Conservation (phyloP, 2,888 invertebrate genomes). For the Cataglyphis rosenhaueri region DNA sequence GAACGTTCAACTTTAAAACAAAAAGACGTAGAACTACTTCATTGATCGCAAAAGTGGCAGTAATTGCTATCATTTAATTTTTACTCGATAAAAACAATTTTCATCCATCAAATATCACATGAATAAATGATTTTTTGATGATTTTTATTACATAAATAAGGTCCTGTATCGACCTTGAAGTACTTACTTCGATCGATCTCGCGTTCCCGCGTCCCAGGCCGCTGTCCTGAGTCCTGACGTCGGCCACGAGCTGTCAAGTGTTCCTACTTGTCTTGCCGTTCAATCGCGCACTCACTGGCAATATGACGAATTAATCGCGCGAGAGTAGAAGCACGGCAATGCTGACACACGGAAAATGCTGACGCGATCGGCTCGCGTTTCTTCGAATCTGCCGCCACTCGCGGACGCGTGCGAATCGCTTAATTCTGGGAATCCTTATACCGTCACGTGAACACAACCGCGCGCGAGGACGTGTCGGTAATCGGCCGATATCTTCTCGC, state of each 20-base stretch:
- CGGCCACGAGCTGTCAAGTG: slow-evolving; percentile 34
- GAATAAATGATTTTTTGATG: neutral
- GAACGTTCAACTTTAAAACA: neutral
- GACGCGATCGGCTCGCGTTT: slow-evolving; percentile 12
- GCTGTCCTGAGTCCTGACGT: slow-evolving; percentile 13
- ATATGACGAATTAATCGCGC: slow-evolving; percentile 74
- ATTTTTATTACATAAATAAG: neutral
- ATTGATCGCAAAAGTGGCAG: neutral
- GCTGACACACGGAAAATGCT: slow-evolving; percentile 11
- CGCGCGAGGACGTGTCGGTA: neutral
- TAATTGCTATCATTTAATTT: neutral
- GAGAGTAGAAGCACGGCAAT: slow-evolving; percentile 39
- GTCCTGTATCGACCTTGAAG: slow-evolving; percentile 24
- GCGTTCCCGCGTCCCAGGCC: slow-evolving; percentile 52
- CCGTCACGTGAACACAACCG: slow-evolving; percentile 66
- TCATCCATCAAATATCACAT: neutral
- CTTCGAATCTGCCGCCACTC: slow-evolving; percentile 61
- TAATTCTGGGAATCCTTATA: slow-evolving; percentile 20
- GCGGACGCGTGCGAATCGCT: slow-evolving; percentile 47
- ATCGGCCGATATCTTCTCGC: neutral
- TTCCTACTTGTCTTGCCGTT: slow-evolving; percentile 40
- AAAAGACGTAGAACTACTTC: neutral
- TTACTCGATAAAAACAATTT: neutral
- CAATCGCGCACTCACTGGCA: slow-evolving; percentile 71
- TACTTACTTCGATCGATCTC: slow-evolving; percentile 50